Evolutionary conservation across 2,797 vertebrate genomes (phyloP).

Genomic region (Pseudochaenichthys georgianus): DNA sequence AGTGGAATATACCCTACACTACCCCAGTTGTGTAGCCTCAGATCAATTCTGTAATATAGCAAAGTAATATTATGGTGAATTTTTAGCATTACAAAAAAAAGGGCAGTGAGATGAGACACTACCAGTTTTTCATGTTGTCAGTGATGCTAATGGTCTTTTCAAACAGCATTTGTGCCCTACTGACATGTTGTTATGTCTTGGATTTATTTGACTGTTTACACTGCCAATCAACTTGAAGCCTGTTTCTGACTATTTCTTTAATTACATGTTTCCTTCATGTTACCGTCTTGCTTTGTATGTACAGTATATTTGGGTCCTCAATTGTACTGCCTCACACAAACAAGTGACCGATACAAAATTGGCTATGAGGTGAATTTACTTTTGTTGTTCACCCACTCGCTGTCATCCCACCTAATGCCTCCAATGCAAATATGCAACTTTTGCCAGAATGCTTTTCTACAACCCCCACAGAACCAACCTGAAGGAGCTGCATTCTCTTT

Average conservation of each 20-base stretch:
- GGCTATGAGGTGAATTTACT: not conserved
- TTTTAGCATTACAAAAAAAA: not conserved
- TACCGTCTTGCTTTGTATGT: not conserved
- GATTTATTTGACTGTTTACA: not conserved
- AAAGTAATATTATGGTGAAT: not conserved
- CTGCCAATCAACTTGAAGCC: not conserved
- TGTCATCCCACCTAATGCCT: not conserved
- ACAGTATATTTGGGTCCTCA: too few species aligned
- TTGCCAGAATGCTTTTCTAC: not conserved
- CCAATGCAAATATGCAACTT: not conserved
- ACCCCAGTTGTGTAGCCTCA: not conserved
- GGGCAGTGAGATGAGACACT: not conserved
- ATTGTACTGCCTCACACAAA: too few species aligned
- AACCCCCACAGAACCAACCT: conserved; percentile 1
- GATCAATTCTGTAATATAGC: not conserved
- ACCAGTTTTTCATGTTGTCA: not conserved
- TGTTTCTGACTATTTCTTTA: not conserved
- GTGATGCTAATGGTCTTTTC: not conserved
- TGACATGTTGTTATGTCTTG: not conserved
- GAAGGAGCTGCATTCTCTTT: not conserved
- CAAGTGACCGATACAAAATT: not conserved
- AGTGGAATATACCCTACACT: not conserved
- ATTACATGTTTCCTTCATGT: not conserved
- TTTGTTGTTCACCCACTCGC: not conserved
- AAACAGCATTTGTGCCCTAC: not conserved